phyloP scores from a whole-genome alignment of 2,113 vertebrate genomes.

The Muntiacus reevesi region DNA sequence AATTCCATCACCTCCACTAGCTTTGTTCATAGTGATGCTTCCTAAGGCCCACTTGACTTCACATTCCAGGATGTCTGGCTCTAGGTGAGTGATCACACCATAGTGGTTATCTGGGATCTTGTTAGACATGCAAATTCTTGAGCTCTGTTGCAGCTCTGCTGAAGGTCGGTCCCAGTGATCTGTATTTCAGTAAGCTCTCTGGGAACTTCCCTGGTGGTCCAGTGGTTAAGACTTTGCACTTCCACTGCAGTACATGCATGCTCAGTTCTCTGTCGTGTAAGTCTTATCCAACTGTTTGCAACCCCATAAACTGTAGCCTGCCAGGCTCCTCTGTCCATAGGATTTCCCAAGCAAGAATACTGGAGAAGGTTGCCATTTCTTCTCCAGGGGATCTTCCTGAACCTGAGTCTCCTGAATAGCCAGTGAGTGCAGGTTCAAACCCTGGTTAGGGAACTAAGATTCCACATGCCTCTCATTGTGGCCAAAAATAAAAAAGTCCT shows the following conservation, averaged over 20 bases:
- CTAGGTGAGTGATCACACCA: background rate
- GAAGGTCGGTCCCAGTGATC: background rate
- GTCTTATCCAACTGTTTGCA: background rate
- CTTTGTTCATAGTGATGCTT: background rate
- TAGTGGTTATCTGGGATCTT: background rate
- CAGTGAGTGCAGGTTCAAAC: background rate
- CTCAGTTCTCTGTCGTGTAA: rapidly evolving
- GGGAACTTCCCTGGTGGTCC: background rate
- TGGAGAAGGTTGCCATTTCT: background rate
- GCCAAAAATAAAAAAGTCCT: background rate
- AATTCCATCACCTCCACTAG: background rate
- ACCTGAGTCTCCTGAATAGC: background rate
- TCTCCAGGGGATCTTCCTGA: background rate
- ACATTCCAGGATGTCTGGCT: background rate
- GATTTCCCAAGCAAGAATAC: background rate
- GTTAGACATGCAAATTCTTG: background rate
- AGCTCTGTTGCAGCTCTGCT: background rate
- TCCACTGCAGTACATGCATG: background rate
- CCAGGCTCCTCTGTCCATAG: background rate
- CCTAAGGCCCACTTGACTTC: background rate
- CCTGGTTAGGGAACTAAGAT: background rate
- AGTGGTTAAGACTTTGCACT: background rate
- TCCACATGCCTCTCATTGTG: background rate
- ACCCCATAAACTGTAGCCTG: background rate
- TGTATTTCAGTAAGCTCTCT: background rate